Conservation (phyloP, 2,888 invertebrate species). For the Sphaerophoria taeniata region DNA sequence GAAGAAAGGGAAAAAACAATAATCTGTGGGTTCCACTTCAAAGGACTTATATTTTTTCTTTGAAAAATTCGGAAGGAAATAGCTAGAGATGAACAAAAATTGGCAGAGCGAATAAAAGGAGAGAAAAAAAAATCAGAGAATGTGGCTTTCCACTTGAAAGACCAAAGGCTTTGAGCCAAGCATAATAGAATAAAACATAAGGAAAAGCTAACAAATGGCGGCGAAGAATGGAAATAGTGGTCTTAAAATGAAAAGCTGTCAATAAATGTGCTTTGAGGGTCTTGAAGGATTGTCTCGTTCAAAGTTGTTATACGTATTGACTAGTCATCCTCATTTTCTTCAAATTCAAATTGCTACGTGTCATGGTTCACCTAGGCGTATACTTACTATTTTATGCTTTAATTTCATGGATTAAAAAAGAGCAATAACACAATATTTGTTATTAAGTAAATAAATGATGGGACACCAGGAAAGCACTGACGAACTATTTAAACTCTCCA, state of each 20-base stretch:
- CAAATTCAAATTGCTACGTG: too few relatives aligned
- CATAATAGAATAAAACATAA: conserved; percentile 2
- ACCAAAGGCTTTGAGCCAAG: conserved; percentile 47
- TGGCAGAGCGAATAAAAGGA: neutral
- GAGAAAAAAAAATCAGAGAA: conserved; percentile 46
- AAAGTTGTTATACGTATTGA: too few relatives aligned
- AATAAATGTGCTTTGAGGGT: neutral
- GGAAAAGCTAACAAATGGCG: neutral
- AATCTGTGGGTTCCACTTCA: conserved; percentile 39
- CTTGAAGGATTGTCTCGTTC: too few relatives aligned
- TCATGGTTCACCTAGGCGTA: too few relatives aligned
- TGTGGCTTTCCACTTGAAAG: conserved; percentile 54
- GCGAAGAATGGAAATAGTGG: neutral
- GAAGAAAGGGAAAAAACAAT: conserved; percentile 24
- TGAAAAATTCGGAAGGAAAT: conserved; percentile 26
- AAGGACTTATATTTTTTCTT: conserved; percentile 48
- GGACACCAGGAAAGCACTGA: too few relatives aligned
- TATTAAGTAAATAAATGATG: too few relatives aligned
- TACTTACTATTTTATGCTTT: too few relatives aligned
- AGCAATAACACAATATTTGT: too few relatives aligned
- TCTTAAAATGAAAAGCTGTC: neutral
- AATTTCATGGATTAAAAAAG: too few relatives aligned
- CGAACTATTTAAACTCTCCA: too few relatives aligned
- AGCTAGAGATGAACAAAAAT: conserved; percentile 17
- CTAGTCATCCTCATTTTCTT: too few relatives aligned